These are phyloP conservation scores for Eueremaeus valkanovi DNA, from an alignment of 2,888 invertebrate species.

Conservation along the genomic window DNA sequence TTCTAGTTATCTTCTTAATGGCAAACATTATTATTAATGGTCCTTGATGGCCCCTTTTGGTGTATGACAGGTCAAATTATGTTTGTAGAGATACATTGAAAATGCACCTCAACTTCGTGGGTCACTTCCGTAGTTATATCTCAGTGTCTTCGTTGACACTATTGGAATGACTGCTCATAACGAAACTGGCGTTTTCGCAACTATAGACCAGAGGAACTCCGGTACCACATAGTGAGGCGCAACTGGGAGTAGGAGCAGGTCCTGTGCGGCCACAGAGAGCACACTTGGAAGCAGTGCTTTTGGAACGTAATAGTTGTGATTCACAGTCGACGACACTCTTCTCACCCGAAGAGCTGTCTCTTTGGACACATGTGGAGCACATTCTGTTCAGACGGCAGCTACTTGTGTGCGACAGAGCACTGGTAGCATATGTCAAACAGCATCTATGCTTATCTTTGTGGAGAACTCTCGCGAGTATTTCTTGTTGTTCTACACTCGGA, in stretches of 20 bases:
- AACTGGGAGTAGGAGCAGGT: neutral
- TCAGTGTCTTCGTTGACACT: constrained; percentile 37
- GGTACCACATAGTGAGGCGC: neutral
- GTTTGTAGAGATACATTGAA: too few species aligned
- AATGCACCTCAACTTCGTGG: too few species aligned
- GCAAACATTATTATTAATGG: too few species aligned
- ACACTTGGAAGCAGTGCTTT: neutral
- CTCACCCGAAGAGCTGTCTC: constrained; percentile 39
- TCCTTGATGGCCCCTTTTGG: too few species aligned
- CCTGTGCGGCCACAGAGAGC: neutral
- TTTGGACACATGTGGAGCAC: constrained; percentile 34
- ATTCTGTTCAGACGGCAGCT: neutral
- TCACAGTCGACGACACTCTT: constrained; percentile 20
- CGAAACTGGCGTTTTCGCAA: constrained; percentile 33
- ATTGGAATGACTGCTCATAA: constrained; percentile 39
- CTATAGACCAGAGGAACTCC: neutral
- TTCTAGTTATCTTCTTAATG: too few species aligned
- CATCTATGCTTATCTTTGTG: constrained; percentile 15
- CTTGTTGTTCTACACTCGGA: constrained; percentile 39
- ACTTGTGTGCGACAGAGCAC: constrained; percentile 6
- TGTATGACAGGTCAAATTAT: too few species aligned
- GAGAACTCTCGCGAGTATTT: constrained; percentile 38
- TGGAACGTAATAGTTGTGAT: neutral
- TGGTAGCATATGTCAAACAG: constrained; percentile 15
- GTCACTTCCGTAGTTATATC: too few species aligned